These are phyloP conservation scores for Drosophila peninsularis DNA, from an alignment of 2,888 invertebrate genomes.

Conservation along the genomic window DNA sequence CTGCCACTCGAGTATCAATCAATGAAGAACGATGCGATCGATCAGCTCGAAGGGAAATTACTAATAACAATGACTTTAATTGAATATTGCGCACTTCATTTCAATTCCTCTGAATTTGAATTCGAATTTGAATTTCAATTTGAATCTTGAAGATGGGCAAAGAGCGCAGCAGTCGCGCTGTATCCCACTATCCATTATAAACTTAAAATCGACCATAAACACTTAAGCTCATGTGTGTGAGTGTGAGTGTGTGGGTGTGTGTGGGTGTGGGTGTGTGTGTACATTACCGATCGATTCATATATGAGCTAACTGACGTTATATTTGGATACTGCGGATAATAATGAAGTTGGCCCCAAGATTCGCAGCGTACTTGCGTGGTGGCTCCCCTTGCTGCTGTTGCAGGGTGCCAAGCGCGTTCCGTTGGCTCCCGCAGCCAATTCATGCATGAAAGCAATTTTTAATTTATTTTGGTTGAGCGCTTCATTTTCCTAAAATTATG, in stretches of 20 bases:
- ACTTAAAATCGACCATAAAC: conserved; percentile 82
- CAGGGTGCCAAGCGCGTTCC: conserved; percentile 13
- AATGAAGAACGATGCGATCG: conserved; percentile 39
- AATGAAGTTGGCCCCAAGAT: conserved; percentile 60
- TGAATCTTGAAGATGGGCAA: conserved; percentile 35
- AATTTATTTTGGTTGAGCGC: conserved; percentile 81
- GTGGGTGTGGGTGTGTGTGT: background rate
- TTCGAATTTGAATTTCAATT: conserved; percentile 33
- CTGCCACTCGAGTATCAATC: conserved; percentile 55
- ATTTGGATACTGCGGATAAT: conserved; percentile 68
- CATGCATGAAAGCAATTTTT: conserved; percentile 81
- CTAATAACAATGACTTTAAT: conserved; percentile 81
- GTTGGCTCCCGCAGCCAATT: conserved; percentile 61
- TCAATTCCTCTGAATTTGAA: conserved; percentile 44
- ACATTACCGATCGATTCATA: conserved; percentile 46
- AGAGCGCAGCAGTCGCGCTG: conserved; percentile 28
- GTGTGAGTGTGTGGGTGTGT: background rate
- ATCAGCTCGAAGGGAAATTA: conserved; percentile 72
- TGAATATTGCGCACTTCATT: conserved; percentile 82
- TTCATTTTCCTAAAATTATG: conserved; percentile 81
- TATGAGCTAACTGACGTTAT: conserved; percentile 52
- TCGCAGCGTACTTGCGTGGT: conserved; percentile 55
- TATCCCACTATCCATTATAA: conserved; percentile 75
- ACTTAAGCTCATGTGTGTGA: conserved; percentile 54
- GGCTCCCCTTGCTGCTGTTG: conserved; percentile 3